Evolutionary conservation across 2,888 invertebrate genomes (phyloP).

Genomic region (Lasioglossum lativentre): DNA sequence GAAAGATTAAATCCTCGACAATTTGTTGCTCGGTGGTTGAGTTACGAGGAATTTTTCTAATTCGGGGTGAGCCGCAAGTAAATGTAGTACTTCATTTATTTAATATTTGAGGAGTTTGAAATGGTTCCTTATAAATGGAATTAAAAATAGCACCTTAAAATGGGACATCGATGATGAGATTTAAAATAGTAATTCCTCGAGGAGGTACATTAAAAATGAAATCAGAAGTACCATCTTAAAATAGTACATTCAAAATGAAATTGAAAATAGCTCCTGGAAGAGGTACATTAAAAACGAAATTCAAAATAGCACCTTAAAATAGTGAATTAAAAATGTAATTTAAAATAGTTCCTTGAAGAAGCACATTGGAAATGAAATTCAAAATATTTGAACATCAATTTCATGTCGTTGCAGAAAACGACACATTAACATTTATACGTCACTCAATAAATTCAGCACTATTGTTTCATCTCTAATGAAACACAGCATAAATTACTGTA

Average conservation of each 20-base stretch:
- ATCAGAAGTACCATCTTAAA: not conserved
- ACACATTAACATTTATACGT: too few species aligned
- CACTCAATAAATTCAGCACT: too few species aligned
- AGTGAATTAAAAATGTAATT: not conserved
- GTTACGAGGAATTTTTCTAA: not conserved
- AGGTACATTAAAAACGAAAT: not conserved
- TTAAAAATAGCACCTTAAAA: not conserved
- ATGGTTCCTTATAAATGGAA: not conserved
- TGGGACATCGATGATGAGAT: not conserved
- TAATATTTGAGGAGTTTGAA: not conserved
- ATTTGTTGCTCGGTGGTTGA: not conserved
- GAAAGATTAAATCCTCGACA: not conserved
- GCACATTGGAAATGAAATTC: too few species aligned
- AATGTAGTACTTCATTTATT: not conserved
- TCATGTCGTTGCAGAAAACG: too few species aligned
- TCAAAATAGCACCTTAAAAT: not conserved
- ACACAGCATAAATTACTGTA: too few species aligned
- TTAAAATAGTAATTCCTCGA: not conserved
- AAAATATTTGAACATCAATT: too few species aligned
- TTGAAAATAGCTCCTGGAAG: not conserved
- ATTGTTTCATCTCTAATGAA: too few species aligned
- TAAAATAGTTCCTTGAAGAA: too few species aligned
- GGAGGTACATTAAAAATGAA: not conserved
- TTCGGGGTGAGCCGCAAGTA: not conserved
- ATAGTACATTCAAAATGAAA: not conserved